A percentile compares a stretch with the other conserved stretches of the same genome.
These are phyloP conservation scores for Eupithecia vulgata DNA, from an alignment of 2,888 invertebrate genomes.

Conservation along the genomic window DNA sequence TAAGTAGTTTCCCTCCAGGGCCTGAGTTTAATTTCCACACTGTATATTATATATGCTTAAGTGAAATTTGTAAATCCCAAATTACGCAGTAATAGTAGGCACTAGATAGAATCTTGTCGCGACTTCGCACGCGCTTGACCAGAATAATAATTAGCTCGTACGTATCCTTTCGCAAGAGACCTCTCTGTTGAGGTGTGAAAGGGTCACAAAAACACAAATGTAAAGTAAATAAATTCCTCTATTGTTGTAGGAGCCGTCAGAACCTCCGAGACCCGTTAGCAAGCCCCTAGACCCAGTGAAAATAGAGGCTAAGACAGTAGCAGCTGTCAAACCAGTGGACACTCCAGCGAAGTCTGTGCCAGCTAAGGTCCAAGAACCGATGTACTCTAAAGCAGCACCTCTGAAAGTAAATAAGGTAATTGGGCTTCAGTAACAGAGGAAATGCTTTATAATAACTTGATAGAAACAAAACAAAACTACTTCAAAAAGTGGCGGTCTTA, in stretches of 20 bases:
- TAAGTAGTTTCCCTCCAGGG: no score
- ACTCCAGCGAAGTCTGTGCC: constrained; percentile 69
- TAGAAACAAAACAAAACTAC: no score
- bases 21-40: no score
- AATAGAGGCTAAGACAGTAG: constrained; percentile 71
- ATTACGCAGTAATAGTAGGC: no score
- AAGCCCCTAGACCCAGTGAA: constrained; percentile 65
- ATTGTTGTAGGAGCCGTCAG: constrained; percentile 61
- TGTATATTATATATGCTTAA: no score
- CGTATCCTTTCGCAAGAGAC: not conserved
- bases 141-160: not conserved
- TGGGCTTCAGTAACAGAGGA: no score
- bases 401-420: constrained; percentile 69
- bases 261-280: constrained; percentile 58
- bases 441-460: no score
- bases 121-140: no score
- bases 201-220: not conserved
- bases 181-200: not conserved
- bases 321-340: constrained; percentile 67
- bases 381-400: constrained; percentile 73
- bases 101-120: no score
- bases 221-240: not conserved
- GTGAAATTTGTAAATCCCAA: no score
- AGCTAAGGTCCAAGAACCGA: constrained; percentile 72
- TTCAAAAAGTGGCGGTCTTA: no score